Base-by-base conservation (phyloP, 53 echinoderm and acorn worm species). In the Echinarachnius parma region DNA sequence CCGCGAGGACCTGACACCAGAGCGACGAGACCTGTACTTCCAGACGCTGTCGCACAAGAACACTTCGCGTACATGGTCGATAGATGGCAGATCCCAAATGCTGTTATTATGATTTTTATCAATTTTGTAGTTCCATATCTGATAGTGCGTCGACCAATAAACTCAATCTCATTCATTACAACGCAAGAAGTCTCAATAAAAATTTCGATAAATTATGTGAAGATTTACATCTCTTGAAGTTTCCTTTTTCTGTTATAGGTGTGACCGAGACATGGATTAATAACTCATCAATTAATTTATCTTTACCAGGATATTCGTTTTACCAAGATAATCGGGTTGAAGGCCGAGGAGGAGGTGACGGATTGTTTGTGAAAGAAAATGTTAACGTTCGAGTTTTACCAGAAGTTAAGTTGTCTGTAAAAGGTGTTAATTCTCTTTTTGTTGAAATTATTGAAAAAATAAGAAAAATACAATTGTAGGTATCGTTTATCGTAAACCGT, bases 141-240 rank as follows among this genome's bases (percentile, higher is more conserved):
- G 8, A 0, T 14, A 45, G 36, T 37, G n/a, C 2, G 7, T 35
- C n/a, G 3, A 11, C 2, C 5, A 26, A 28, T 27, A 25, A 64
- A 26, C 45, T 64, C 2, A 64, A 45, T 18, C 14, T 64, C 5
- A 64, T 64, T 46, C 64, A 64, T 64, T 64, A 25, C 4, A 64
- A 64, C 45, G 64, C 44, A 26, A 37, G 46, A 0, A 64, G 64
- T 64, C 5, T 64, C 0, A 25, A 45, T 14, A 37, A 44, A 20
- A 64, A 64, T 45, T 63, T 63, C 15, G 39, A 63, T 16, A 37
- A 25, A 2, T 44, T 64, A 16, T 46, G 26, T 64, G 46, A 46
- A 24, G 23, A 64, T 64, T 28, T 64, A 25, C 15, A n/a, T 4
- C 14, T 26, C 0, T 35, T 61, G 20, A 13, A 61, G 9, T 61